Percentiles rank a stretch among this genome's conserved stretches.
These are phyloP conservation scores for Tridacna crocea DNA, from an alignment of 2,888 invertebrate genomes.

Conservation along the genomic window DNA sequence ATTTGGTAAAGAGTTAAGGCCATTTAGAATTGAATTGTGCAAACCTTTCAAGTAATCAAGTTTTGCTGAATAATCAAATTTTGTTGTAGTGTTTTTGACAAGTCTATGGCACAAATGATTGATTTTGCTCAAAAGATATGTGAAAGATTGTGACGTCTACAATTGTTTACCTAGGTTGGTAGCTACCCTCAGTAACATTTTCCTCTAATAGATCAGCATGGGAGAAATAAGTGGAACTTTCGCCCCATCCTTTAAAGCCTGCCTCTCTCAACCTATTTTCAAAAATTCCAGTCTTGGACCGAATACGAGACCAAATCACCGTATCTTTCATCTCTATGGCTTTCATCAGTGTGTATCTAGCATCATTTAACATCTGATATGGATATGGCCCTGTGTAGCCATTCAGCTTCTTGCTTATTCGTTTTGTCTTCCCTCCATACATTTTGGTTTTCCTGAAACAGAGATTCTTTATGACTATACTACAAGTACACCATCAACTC, in stretches of 20 bases:
- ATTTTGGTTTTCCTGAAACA: neutral
- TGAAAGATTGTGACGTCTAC: too few species aligned
- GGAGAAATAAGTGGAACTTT: constrained; percentile 24
- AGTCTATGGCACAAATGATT: too few species aligned
- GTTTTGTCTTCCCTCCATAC: neutral
- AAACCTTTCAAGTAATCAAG: too few species aligned
- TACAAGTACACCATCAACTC: too few species aligned
- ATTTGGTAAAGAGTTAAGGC: too few species aligned
- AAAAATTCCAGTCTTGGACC: constrained; percentile 26
- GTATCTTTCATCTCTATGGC: constrained; percentile 19
- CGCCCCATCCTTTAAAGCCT: constrained; percentile 8
- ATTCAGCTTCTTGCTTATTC: neutral
- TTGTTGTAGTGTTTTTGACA: too few species aligned
- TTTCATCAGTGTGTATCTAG: neutral
- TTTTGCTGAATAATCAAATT: too few species aligned
- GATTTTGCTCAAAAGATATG: too few species aligned
- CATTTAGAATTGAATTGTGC: too few species aligned
- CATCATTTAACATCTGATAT: constrained; percentile 16
- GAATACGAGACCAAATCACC: constrained; percentile 15
- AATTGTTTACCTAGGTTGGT: too few species aligned
- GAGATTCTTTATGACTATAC: too few species aligned
- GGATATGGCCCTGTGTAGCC: constrained; percentile 17
- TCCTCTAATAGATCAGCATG: constrained; percentile 21
- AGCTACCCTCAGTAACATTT: neutral
- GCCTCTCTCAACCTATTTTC: neutral